A percentile compares a stretch with the other conserved stretches of the same genome.
phyloP scores from a whole-genome alignment of 2,113 vertebrate genomes.

The Ginglymostoma cirratum region DNA sequence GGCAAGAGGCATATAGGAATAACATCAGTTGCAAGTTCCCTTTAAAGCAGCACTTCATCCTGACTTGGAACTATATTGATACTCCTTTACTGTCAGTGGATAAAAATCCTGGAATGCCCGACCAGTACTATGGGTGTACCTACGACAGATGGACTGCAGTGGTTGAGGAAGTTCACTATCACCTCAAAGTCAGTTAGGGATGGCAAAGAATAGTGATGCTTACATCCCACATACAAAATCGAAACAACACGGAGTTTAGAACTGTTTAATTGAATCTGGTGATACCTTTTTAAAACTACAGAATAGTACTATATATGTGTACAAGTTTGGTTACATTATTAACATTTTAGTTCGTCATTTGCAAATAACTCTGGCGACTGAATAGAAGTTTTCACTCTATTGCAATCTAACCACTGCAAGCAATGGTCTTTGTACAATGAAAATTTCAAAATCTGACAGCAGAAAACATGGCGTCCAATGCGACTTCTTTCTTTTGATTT shows the following conservation, averaged over 20 bases:
- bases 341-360: conserved; percentile 15
- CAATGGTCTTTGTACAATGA: background rate
- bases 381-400: background rate
- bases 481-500: background rate
- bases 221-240: background rate
- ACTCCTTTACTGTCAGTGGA: no score
- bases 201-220: background rate
- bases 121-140: background rate
- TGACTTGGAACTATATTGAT: no score
- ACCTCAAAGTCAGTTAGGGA: no score
- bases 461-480: background rate
- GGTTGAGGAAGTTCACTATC: background rate
- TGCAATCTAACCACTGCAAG: background rate
- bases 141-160: background rate
- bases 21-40: background rate
- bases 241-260: background rate
- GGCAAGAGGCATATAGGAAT: background rate
- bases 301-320: background rate
- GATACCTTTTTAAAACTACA: background rate
- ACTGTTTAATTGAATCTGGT: background rate
- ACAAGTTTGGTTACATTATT: background rate
- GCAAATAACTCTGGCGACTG: background rate
- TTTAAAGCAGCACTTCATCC: background rate
- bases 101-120: no score
- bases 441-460: background rate